Percentiles rank a stretch among this genome's conserved stretches.
Conservation (phyloP, 2,113 vertebrate species). For the Chlorocebus sabaeus region DNA sequence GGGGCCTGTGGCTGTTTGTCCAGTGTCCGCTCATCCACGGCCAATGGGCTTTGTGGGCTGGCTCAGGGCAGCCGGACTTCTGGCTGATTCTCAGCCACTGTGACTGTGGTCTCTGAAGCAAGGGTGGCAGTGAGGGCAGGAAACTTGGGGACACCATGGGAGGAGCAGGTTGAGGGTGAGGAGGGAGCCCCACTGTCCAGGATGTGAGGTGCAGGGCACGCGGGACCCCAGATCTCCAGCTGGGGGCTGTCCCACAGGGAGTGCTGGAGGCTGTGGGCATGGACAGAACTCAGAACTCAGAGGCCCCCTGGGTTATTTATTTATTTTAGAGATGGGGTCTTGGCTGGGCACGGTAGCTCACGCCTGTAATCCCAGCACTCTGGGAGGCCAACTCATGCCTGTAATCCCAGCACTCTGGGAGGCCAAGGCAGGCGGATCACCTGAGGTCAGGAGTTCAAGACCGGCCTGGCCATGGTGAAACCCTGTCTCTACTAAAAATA, state of each 20-base stretch:
- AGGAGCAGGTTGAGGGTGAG: neutral
- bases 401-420: no score
- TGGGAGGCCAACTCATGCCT: no score
- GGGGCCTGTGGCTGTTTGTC: neutral
- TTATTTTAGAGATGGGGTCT: no score
- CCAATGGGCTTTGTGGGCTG: fast-evolving
- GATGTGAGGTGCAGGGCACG: fast-evolving
- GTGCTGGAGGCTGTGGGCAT: fast-evolving
- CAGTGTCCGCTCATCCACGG: neutral
- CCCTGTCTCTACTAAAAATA: no score
- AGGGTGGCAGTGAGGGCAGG: neutral
- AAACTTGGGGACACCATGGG: neutral
- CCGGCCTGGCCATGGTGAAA: no score
- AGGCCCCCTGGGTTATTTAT: neutral
- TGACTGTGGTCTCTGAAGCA: neutral
- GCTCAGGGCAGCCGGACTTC: neutral
- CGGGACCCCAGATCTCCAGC: no score
- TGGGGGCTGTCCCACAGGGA: fast-evolving
- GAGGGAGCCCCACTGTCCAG: fast-evolving
- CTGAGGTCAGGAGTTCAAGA: no score
- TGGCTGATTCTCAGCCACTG: fast-evolving
- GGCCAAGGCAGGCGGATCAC: no score
- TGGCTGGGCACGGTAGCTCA: no score
- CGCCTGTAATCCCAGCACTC: no score
- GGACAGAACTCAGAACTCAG: neutral